Evolutionary conservation across 2,888 invertebrate species (phyloP).

Genomic region (Yponomeuta cagnagella): DNA sequence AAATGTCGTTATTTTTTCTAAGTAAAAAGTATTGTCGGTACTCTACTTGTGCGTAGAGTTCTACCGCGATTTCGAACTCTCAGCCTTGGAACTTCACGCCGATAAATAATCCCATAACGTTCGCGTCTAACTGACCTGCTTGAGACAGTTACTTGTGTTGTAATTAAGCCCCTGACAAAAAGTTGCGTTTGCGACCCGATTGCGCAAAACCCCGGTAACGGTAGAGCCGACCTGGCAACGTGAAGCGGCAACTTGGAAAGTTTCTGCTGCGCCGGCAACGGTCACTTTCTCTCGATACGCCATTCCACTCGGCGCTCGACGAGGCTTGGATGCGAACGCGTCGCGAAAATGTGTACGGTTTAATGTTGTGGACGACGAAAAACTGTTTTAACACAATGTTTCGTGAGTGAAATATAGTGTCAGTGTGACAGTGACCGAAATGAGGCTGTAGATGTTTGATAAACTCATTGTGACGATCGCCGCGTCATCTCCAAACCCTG

Average conservation of each 20-base stretch:
- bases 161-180: conserved; percentile 1
- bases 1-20: too few species aligned
- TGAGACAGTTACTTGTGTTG: background rate
- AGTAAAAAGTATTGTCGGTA: too few species aligned
- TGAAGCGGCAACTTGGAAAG: conserved; percentile 52
- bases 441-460: background rate
- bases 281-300: conserved; percentile 68
- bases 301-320: conserved; percentile 11
- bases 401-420: background rate
- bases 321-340: conserved; percentile 28
- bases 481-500: background rate
- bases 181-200: conserved; percentile 41
- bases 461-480: background rate
- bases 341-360: conserved; percentile 26
- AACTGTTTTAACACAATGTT: background rate
- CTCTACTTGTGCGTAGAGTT: too few species aligned
- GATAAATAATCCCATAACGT: too few species aligned
- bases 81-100: too few species aligned
- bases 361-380: background rate
- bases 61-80: too few species aligned
- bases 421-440: background rate
- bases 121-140: background rate
- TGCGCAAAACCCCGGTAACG: conserved; percentile 60
- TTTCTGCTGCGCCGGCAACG: conserved; percentile 45
- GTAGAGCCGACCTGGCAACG: conserved; percentile 22